These are phyloP conservation scores for Bufo bufo DNA, from an alignment of 2,113 vertebrate genomes.

Conservation along the genomic window DNA sequence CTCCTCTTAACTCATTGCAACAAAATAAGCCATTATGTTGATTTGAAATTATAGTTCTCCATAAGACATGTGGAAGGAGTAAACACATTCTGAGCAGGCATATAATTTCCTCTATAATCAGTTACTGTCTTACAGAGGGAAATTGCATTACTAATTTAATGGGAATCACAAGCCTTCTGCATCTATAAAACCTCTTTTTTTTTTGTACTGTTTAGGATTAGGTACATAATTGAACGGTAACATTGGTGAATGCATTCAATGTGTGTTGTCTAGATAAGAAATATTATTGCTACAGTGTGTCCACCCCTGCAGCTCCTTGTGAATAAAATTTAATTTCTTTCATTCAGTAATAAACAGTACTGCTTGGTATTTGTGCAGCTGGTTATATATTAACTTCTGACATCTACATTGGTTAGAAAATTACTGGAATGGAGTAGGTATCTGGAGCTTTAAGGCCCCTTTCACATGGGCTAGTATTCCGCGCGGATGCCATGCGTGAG, in stretches of 20 bases:
- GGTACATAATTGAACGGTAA: slow-evolving; percentile 54
- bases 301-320: slow-evolving; percentile 15
- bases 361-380: background rate
- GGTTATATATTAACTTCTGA: slow-evolving; percentile 32
- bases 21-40: slow-evolving; percentile 52
- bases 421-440: background rate
- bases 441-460: background rate
- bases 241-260: slow-evolving; percentile 51
- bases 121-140: slow-evolving; percentile 55
- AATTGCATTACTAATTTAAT: slow-evolving; percentile 58
- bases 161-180: slow-evolving; percentile 42
- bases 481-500: too few species aligned
- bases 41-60: slow-evolving; percentile 50
- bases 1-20: slow-evolving; percentile 9
- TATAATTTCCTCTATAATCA: slow-evolving; percentile 57
- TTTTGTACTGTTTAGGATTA: slow-evolving; percentile 56
- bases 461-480: too few species aligned
- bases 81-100: slow-evolving; percentile 39
- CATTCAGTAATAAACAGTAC: slow-evolving; percentile 22
- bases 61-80: slow-evolving; percentile 43
- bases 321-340: slow-evolving; percentile 44
- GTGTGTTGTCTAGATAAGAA: slow-evolving; percentile 57
- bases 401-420: background rate
- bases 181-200: slow-evolving; percentile 53
- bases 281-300: slow-evolving; percentile 51